These are phyloP conservation scores for Semnornis frantzii DNA, from an alignment of 2,113 vertebrate genomes.

Conservation along the genomic window DNA sequence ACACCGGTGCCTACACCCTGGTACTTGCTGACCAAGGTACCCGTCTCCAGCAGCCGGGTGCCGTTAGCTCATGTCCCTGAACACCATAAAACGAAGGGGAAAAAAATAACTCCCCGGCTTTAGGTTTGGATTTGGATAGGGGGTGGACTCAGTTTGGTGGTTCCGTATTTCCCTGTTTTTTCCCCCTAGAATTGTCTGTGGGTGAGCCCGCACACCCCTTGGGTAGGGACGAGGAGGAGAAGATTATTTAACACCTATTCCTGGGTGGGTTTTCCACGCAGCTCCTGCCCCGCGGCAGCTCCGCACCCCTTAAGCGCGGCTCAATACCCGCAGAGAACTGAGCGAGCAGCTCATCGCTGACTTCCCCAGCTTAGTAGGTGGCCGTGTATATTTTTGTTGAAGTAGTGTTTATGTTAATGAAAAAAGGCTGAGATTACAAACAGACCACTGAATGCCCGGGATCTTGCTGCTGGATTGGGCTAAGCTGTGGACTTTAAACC, in stretches of 20 bases:
- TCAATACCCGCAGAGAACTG: not conserved
- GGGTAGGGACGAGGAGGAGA: not conserved
- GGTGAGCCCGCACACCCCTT: not conserved
- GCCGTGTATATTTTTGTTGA: slow-evolving; percentile 94
- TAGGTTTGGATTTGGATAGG: not conserved
- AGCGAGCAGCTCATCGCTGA: not conserved
- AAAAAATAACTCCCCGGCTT: too few relatives aligned
- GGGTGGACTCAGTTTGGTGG: rapidly evolving
- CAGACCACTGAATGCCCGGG: slow-evolving; percentile 83
- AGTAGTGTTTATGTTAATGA: slow-evolving; percentile 93
- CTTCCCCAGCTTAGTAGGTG: slow-evolving; percentile 86
- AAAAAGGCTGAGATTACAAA: slow-evolving; percentile 91
- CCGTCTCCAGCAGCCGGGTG: not conserved
- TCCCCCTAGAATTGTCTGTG: not conserved
- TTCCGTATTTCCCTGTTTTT: not conserved
- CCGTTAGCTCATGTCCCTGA: not conserved
- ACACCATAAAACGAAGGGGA: not conserved
- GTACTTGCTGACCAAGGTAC: too few relatives aligned
- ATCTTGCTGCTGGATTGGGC: slow-evolving; percentile 67
- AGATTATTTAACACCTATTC: rapidly evolving
- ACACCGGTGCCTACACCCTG: not conserved
- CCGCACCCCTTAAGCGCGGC: not conserved
- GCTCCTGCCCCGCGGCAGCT: not conserved
- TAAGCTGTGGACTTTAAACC: slow-evolving; percentile 51
- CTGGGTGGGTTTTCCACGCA: not conserved